Percentiles rank a stretch among this genome's conserved stretches.
Evolutionary conservation across 2,113 vertebrate species (phyloP).

Genomic region (Zosterops lateralis): DNA sequence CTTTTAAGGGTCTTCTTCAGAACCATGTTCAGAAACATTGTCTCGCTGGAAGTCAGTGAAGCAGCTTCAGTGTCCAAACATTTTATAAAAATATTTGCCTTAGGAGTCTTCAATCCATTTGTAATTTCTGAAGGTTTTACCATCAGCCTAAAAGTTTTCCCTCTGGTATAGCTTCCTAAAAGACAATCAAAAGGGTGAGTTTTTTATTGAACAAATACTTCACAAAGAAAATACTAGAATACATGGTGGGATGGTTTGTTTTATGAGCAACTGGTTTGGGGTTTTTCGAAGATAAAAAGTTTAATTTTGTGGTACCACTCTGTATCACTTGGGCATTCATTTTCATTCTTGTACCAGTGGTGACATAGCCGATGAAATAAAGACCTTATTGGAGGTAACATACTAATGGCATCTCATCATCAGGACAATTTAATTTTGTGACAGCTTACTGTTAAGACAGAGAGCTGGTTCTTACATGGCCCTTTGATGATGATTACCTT

Average conservation of each 20-base stretch:
- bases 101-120: neutral
- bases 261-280: neutral
- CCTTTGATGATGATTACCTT: neutral
- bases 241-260: neutral
- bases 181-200: neutral
- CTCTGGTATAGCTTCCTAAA: neutral
- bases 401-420: neutral
- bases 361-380: neutral
- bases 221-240: neutral
- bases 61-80: neutral
- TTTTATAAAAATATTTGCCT: neutral
- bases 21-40: neutral
- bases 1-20: neutral
- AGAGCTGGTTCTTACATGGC: neutral
- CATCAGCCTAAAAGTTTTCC: neutral
- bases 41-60: neutral
- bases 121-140: neutral
- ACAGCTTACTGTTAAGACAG: neutral
- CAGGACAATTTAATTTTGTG: neutral
- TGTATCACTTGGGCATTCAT: neutral
- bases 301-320: neutral
- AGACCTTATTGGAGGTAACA: neutral
- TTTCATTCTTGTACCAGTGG: neutral
- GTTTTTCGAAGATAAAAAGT: neutral
- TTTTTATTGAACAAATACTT: neutral